These are phyloP conservation scores for Ladona fulva DNA, from an alignment of 1,140 invertebrate species.

Conservation along the genomic window DNA sequence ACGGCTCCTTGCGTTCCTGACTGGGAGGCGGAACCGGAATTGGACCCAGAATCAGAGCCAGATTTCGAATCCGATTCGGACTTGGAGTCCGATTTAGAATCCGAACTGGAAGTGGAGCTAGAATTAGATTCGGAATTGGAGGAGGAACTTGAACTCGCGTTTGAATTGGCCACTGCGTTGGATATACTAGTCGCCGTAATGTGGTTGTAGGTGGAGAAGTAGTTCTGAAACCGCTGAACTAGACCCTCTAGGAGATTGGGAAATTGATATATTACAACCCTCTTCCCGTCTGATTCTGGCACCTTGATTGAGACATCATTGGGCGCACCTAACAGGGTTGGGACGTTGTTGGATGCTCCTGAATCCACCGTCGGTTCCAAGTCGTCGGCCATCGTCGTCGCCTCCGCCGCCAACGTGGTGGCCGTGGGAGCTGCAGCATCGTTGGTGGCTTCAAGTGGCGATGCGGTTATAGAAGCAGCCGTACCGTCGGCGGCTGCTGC, in stretches of 20 bases:
- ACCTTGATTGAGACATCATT: background rate
- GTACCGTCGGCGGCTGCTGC: background rate
- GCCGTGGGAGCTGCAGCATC: background rate
- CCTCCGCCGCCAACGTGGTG: background rate
- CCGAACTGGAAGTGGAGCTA: background rate
- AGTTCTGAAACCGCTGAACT: conserved; percentile 14
- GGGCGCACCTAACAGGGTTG: background rate
- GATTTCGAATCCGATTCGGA: background rate
- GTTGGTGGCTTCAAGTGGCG: background rate
- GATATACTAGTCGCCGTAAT: background rate
- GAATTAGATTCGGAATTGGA: background rate
- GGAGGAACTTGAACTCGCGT: background rate
- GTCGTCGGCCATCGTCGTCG: background rate
- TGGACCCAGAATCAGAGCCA: background rate
- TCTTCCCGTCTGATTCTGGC: background rate
- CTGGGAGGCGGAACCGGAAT: background rate
- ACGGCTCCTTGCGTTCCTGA: background rate
- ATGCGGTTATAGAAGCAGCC: background rate
- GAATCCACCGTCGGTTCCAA: background rate
- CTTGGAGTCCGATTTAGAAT: background rate
- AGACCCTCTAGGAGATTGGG: conserved; percentile 4
- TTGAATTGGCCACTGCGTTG: background rate
- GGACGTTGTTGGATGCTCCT: background rate
- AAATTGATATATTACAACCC: conserved; percentile 11
- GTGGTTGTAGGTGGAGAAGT: conserved; percentile 17